phyloP scores from a whole-genome alignment of 2,797 vertebrate species.

The Spea hammondii region DNA sequence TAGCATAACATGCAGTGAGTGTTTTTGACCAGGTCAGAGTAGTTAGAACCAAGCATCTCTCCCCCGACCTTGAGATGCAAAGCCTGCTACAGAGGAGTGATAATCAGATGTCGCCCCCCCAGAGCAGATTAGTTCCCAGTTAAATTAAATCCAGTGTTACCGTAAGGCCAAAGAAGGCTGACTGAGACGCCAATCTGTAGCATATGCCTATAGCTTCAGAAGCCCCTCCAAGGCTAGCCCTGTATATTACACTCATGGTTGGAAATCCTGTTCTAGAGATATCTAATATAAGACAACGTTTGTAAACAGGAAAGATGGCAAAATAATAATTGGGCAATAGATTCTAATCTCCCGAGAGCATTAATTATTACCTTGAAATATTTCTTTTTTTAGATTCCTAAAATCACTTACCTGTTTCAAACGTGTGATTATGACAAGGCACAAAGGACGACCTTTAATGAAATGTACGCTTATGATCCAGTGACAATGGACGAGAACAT shows the following conservation, averaged over 20 bases:
- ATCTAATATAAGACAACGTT: neutral
- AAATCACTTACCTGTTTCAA: slow-evolving; percentile 21
- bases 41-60: too few relatives aligned
- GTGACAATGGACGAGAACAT: slow-evolving; percentile 36
- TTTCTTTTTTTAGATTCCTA: slow-evolving; percentile 24
- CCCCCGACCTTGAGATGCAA: too few relatives aligned
- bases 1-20: too few relatives aligned
- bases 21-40: too few relatives aligned
- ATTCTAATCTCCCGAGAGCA: neutral
- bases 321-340: too few relatives aligned
- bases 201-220: neutral
- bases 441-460: neutral
- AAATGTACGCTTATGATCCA: neutral
- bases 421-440: slow-evolving; percentile 11
- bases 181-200: neutral
- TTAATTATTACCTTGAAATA: neutral
- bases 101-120: too few relatives aligned
- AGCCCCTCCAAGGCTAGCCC: neutral
- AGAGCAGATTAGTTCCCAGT: too few relatives aligned
- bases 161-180: too few relatives aligned
- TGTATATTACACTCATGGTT: neutral
- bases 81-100: too few relatives aligned
- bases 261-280: neutral
- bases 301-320: too few relatives aligned
- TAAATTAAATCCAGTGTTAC: too few relatives aligned